phyloP scores from a whole-genome alignment of 2,888 invertebrate species.

The Drosophila bunnanda region DNA sequence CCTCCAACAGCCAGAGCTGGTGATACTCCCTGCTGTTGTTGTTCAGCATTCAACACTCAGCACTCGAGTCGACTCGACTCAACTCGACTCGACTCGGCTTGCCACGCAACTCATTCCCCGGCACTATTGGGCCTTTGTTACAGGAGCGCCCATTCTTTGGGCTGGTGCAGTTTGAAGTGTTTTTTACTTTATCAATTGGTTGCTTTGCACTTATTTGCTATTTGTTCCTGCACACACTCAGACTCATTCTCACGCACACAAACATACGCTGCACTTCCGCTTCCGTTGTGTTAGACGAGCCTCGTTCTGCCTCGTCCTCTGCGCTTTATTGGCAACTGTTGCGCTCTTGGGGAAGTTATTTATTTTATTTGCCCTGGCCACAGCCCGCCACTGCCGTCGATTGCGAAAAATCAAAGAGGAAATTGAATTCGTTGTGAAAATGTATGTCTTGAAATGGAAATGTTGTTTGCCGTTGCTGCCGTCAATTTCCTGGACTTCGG shows the following conservation, averaged over 20 bases:
- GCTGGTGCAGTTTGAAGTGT: slow-evolving; percentile 65
- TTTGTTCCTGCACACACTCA: slow-evolving; percentile 67
- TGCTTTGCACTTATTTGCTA: slow-evolving; percentile 80
- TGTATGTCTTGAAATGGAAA: slow-evolving; percentile 77
- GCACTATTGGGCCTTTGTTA: slow-evolving; percentile 64
- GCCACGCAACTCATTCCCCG: slow-evolving; percentile 19
- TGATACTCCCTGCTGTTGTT: slow-evolving; percentile 40
- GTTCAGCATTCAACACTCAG: slow-evolving; percentile 38
- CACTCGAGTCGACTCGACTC: slow-evolving; percentile 19
- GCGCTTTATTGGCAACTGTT: slow-evolving; percentile 69
- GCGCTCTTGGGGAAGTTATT: slow-evolving; percentile 75
- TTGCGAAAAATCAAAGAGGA: slow-evolving; percentile 79
- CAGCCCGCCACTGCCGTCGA: slow-evolving; percentile 55
- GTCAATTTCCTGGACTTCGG: slow-evolving; percentile 67
- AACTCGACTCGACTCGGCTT: slow-evolving; percentile 23
- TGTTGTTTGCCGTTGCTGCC: slow-evolving; percentile 72
- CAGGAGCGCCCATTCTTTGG: slow-evolving; percentile 42
- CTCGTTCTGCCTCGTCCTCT: slow-evolving; percentile 24
- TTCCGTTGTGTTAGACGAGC: slow-evolving; percentile 69
- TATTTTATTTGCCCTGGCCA: slow-evolving; percentile 66
- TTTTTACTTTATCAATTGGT: slow-evolving; percentile 79
- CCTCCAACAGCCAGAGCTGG: slow-evolving; percentile 18
- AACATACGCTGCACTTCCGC: slow-evolving; percentile 68
- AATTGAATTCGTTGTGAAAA: slow-evolving; percentile 80
- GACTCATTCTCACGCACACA: slow-evolving; percentile 21